Evolutionary conservation across 2,888 invertebrate genomes (phyloP), one percentile per base, ranked within the genome.

Genomic region (Willowsia nigromaculata): DNA sequence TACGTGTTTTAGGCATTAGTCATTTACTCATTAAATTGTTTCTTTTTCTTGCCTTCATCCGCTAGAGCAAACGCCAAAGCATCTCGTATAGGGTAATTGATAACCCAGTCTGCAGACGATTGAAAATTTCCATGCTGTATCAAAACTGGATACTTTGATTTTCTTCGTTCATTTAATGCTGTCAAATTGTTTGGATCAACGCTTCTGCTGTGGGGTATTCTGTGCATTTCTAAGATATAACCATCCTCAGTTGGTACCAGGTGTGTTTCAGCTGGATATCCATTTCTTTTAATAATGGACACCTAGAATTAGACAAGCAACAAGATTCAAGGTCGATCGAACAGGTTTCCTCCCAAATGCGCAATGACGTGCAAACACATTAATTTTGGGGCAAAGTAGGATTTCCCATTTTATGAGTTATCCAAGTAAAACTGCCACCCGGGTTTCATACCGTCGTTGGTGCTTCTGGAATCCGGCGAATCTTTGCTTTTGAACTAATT

Each of bases 71-170:
- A 94, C 4, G 93, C 94, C 27, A 90, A 84, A 93, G 92, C 95
- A 62, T 90, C 95, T 96, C 95, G 82, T 95, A 94, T 7, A 95
- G 96, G 33, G 96, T 96, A 93, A 78, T 96, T 94, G 15, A 96
- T 94, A 0, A 98, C 94, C 96, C 96, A 98, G 94, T 96, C 96
- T 0, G 96, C 95, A 0, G 97, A 97, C 92, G 96, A 96, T 11
- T 96, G 96, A 0, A 97, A 94, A 6, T 98, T 94, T 0, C 98
- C 98, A 93, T 98, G 98, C 93, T 97, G 97, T 50, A 98, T 93
- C 90, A 97, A 22, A 18, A 88, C 84, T 11, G 88, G 88, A 47
- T 59, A 81, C 15, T 82, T 81, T 6, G 56, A n/a, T 22, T 74
- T 6, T 27, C 62, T 33, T 18, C 15, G 37, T 18, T 13, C 25